Percentiles rank a stretch among this genome's conserved stretches.
Conservation (phyloP, 1,140 invertebrate species). For the Limonius californicus region DNA sequence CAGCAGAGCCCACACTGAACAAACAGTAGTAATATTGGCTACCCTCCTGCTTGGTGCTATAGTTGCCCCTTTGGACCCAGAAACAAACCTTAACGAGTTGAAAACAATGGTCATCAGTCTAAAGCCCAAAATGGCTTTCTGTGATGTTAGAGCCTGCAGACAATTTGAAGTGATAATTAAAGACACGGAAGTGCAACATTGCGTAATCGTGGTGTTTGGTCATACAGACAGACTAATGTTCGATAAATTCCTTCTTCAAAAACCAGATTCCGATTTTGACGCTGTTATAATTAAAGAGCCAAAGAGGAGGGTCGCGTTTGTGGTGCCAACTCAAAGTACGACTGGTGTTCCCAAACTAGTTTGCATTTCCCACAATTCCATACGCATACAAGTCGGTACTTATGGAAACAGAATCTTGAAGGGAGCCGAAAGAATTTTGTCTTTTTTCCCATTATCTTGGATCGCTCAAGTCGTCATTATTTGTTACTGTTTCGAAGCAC, state of each 20-base stretch:
- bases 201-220: slow-evolving; percentile 4
- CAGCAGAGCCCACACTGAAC: slow-evolving; percentile 32
- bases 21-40: slow-evolving; percentile 34
- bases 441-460: slow-evolving; percentile 35
- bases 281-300: slow-evolving; percentile 19
- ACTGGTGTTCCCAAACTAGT: slow-evolving; percentile 29
- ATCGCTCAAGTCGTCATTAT: slow-evolving; percentile 28
- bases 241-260: neutral
- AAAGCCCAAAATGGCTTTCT: slow-evolving; percentile 37
- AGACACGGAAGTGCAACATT: neutral
- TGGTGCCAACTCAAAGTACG: slow-evolving; percentile 33
- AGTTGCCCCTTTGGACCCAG: slow-evolving; percentile 33
- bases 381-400: slow-evolving; percentile 27
- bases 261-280: slow-evolving; percentile 4
- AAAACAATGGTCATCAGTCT: slow-evolving; percentile 27
- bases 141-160: slow-evolving; percentile 27
- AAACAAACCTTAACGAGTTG: slow-evolving; percentile 28
- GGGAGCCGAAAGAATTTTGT: slow-evolving; percentile 29
- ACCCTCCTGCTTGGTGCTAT: slow-evolving; percentile 34
- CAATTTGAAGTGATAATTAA: slow-evolving; percentile 30
- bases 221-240: neutral
- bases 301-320: slow-evolving; percentile 28
- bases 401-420: slow-evolving; percentile 9
- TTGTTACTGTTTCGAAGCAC: slow-evolving; percentile 30
- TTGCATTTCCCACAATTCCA: slow-evolving; percentile 33